Conservation (phyloP, 2,113 vertebrate genomes). For the Carassius gibelio region DNA sequence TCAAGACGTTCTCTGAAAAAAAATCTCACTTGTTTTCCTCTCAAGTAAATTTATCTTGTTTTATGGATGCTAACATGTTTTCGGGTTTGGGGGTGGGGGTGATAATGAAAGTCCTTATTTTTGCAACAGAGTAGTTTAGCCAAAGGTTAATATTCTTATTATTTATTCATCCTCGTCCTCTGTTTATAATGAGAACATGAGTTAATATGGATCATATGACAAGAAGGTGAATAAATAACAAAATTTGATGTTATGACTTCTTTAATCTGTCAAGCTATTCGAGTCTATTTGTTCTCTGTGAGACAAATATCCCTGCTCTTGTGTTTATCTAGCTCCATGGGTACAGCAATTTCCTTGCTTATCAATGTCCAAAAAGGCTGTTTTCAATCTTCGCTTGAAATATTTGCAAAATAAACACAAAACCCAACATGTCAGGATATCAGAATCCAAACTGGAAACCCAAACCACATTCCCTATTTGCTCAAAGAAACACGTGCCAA, state of each 20-base stretch:
- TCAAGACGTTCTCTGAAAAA: too few relatives aligned
- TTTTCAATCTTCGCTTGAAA: constrained; percentile 51
- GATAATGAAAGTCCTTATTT: too few relatives aligned
- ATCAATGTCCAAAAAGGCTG: constrained; percentile 38
- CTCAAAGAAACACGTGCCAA: constrained; percentile 47
- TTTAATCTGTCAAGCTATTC: constrained; percentile 37
- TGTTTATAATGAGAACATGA: neutral
- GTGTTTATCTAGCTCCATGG: constrained; percentile 49
- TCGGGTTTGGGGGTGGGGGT: too few relatives aligned
- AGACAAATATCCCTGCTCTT: constrained; percentile 45
- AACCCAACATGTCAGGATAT: constrained; percentile 52
- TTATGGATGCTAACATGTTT: neutral
- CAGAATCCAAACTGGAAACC: constrained; percentile 46
- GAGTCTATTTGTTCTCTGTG: constrained; percentile 39
- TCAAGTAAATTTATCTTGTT: too few relatives aligned
- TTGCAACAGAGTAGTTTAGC: neutral
- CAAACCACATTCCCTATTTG: constrained; percentile 51
- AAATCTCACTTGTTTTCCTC: too few relatives aligned
- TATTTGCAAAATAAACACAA: constrained; percentile 56
- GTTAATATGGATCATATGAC: neutral
- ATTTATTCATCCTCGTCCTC: neutral
- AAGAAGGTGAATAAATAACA: neutral
- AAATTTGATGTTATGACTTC: constrained; percentile 9
- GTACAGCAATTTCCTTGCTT: constrained; percentile 39
- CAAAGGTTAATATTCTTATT: neutral